Base-by-base conservation (phyloP, 2,113 vertebrate species). In the Planiliza haematocheilus region DNA sequence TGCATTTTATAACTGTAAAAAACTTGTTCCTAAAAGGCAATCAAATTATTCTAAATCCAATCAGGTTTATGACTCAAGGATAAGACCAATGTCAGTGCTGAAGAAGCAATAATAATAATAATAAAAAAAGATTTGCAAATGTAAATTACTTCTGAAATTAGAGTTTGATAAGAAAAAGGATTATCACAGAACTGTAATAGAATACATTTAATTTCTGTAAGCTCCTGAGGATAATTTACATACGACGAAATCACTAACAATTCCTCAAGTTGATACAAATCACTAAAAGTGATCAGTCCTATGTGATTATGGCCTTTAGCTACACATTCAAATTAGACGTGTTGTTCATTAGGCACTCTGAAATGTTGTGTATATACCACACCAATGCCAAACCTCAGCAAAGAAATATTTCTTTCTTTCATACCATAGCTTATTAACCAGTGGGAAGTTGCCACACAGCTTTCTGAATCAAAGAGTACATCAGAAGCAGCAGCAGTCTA, bases 391-490 rank as follows among this genome's bases (percentile, higher is more conserved):
- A 67, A 70, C 59, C 50, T 58, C 16, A 50, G 49, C 63, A 60
- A 55, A 64, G 1, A 74, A 61, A 50, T 39, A 1, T n/a, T 21
- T 21, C 45, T 37, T 52, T 10, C 43, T 64, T 66, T 38, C 39
- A 41, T 48, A 42, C 49, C 3, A 0, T 37, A 67, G 7, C 65
- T 72, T 82, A 61, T 24, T 60, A 69, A 61, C 3, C 58, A 68
- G 75, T 57, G 36, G 46, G 61, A 53, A 10, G 39, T 39, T 60
- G 56, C 53, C 10, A 21, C 38, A 57, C 24, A 66, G 11, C 53
- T 20, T 64, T 79, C 18, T 41, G 57, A 70, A 64, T 68, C 48
- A 61, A 18, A 69, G 21, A 14, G 36, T n/a, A 39, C 13, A 77
- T 60, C 50, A 57, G 24, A 20, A 42, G 41, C 30, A 55, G 60